Evolutionary conservation across 2,888 invertebrate species (phyloP), one percentile per base, ranked within the genome.

Genomic region (Nemotelus pantherinus): DNA sequence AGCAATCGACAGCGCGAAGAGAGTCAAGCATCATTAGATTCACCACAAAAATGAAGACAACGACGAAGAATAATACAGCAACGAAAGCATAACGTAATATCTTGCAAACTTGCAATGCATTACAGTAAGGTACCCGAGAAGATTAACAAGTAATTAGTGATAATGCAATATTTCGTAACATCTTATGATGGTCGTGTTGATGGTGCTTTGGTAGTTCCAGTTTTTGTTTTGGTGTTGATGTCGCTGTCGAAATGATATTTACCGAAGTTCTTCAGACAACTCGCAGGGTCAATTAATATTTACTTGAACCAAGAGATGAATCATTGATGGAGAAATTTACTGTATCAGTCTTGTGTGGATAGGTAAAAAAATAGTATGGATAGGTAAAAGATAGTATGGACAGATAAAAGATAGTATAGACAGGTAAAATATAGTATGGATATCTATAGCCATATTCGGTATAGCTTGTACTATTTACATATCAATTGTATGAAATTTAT

Each of bases 91-190:
- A 65, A 65, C 65, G 65, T 65, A 65, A 65, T 47, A 65, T 7
- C 45, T 65, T 43, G 25, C 6, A 65, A 44, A 45, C 25, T 25
- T 25, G 25, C 25, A 25, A 25, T 25, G 25, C 47, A 65, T 65
- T 65, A 41, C 65, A 65, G 44, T 41, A 3, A 45, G n/a, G 65
- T 43, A 65, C 65, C 47, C 47, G 7, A 65, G 41, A 10, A 45
- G 43, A 4, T 7, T 44, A 65, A 65, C 2, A 65, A 65, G 65
- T 47, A 65, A 65, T 44, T 9, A 25, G 65, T 47, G 65, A 45
- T 65, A 65, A 65, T 65, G 25, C 47, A 45, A 44, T 44, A 65
- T 65, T 65, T 65, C 65, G 41, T 65, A 65, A 65, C 47, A 65
- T 10, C 47, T 65, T 63, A 63, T 63, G 63, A 63, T 63, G 63